phyloP scores from a whole-genome alignment of 2,113 vertebrate species.

The Excalfactoria chinensis region DNA sequence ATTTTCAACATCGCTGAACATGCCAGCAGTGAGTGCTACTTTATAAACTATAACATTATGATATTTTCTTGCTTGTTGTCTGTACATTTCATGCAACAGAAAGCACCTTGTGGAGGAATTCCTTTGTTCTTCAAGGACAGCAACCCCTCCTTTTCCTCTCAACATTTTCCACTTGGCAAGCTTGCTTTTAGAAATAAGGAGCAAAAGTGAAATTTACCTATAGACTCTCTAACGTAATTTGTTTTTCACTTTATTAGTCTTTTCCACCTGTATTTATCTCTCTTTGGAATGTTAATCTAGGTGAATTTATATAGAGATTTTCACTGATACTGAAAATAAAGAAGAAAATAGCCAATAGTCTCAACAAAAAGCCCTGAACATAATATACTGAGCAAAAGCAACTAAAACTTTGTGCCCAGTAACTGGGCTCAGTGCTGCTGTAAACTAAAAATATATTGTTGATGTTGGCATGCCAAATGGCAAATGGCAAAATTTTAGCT shows the following conservation, averaged over 20 bases:
- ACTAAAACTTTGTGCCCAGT: neutral
- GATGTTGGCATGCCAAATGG: neutral
- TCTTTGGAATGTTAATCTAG: neutral
- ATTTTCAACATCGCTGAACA: neutral
- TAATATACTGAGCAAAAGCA: neutral
- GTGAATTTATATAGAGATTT: rapidly evolving
- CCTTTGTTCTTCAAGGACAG: neutral
- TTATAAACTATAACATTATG: neutral
- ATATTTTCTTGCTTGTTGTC: neutral
- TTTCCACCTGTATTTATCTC: neutral
- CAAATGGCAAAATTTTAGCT: neutral
- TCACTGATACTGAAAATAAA: neutral
- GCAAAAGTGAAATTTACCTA: neutral
- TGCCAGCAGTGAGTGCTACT: neutral
- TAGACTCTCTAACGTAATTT: neutral
- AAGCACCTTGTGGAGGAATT: neutral
- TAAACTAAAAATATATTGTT: neutral
- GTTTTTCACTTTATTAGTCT: neutral
- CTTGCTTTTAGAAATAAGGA: neutral
- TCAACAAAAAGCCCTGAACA: neutral
- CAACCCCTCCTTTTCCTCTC: neutral
- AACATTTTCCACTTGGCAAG: neutral
- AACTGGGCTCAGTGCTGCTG: neutral
- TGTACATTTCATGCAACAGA: neutral
- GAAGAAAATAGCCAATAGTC: neutral